Evolutionary conservation across 2,113 vertebrate species (phyloP).

Genomic region (Takifugu flavidus): DNA sequence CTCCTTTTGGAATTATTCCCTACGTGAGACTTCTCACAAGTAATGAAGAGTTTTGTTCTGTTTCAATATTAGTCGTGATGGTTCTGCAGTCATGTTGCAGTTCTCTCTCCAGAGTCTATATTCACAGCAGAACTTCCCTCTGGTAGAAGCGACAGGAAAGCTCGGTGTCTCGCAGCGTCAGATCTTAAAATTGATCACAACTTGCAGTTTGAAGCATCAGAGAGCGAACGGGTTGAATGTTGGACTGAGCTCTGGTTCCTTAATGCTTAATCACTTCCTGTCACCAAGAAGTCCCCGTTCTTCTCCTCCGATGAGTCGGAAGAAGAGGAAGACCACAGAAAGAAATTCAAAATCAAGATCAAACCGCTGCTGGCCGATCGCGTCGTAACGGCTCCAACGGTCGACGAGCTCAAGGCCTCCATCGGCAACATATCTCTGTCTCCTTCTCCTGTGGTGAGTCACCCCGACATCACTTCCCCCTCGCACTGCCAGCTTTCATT

Average conservation of each 20-base stretch:
- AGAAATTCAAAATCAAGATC: conserved; percentile 97
- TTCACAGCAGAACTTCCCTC: too few species aligned
- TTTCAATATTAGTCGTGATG: too few species aligned
- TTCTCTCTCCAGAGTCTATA: too few species aligned
- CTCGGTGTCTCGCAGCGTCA: too few species aligned
- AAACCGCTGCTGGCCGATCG: conserved; percentile 83
- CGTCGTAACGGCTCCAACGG: conserved; percentile 76
- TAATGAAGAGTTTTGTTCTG: too few species aligned
- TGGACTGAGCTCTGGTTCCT: conserved; percentile 65
- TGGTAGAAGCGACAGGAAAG: too few species aligned
- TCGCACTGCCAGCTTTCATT: background rate
- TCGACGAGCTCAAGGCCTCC: conserved; percentile 92
- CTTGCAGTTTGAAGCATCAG: too few species aligned
- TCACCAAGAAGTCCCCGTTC: conserved; percentile 85
- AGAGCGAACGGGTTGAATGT: background rate
- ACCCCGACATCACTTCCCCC: conserved; percentile 3
- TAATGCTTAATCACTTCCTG: conserved; percentile 76
- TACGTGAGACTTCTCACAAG: too few species aligned
- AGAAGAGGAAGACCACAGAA: conserved; percentile 90
- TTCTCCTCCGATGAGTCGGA: conserved; percentile 97
- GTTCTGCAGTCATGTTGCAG: too few species aligned
- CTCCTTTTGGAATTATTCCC: too few species aligned
- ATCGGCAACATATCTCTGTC: conserved; percentile 94
- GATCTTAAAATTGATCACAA: too few species aligned
- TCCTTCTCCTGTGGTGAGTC: conserved; percentile 93